Base-by-base conservation (phyloP, 2,888 invertebrate genomes). In the Notodonta dromedarius region DNA sequence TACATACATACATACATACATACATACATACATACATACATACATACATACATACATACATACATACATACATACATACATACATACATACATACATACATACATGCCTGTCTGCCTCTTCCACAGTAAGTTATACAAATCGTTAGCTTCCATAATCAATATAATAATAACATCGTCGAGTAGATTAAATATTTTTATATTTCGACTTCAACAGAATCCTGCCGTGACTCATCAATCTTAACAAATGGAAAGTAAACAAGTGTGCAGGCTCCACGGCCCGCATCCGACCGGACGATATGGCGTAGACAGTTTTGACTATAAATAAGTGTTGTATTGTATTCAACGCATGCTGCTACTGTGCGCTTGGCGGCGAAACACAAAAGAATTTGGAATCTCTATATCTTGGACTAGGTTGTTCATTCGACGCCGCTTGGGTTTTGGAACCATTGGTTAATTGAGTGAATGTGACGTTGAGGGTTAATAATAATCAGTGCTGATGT, bases 311-410 rank as follows among this genome's bases (percentile, higher is more conserved):
- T 91, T 92, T 90, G 92, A 91, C 91, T 91, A 90, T 93, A 93
- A 93, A 93, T 92, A 93, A 93, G 91, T 93, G 91, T 91, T 83
- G 92, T 89, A 93, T 93, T 93, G 92, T 93, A 93, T 93, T 92
- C 92, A 93, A 89, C 90, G 87, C 86, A 85, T 82, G 82, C 84
- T 77, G 91, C 91, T 91, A 90, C 91, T 85, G 91, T 89, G 83
- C 84, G 82, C 78, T 70, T 62, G 87, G 86, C 92, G 91, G 92
- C 91, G 76, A 80, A 85, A 80, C 78, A 89, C 90, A 92, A 93
- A 93, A 89, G 92, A 91, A 91, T 93, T 90, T 85, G 85, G 90
- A 89, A 90, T 90, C 88, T 83, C 86, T 84, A 84, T 85, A 24
- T 82, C 79, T 79, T 72, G 71, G 70, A 75, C 77, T 78, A 77